These are phyloP conservation scores for Forbesichthys agassizii DNA, from an alignment of 2,113 vertebrate genomes.

Conservation along the genomic window DNA sequence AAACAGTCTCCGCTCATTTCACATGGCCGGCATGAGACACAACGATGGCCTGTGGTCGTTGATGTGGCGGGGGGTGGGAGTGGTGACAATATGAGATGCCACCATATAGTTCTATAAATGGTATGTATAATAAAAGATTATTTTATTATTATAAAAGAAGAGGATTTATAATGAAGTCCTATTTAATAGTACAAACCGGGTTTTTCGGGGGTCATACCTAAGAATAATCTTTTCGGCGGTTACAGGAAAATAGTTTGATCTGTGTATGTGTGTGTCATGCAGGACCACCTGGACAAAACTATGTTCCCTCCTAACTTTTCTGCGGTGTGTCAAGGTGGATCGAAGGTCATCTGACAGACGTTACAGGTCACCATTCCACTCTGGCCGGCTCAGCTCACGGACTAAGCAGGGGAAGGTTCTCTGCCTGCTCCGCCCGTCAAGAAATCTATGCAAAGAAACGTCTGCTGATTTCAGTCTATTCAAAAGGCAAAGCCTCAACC, in stretches of 20 bases:
- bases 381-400: slow-evolving; percentile 14
- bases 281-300: slow-evolving; percentile 87
- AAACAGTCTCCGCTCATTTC: too few relatives aligned
- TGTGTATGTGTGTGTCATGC: slow-evolving; percentile 14
- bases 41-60: background rate
- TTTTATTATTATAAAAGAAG: too few relatives aligned
- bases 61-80: too few relatives aligned
- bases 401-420: slow-evolving; percentile 35
- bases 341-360: slow-evolving; percentile 82
- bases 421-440: slow-evolving; percentile 55
- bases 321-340: slow-evolving; percentile 89
- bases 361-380: slow-evolving; percentile 24
- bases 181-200: too few relatives aligned
- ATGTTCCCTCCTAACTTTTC: slow-evolving; percentile 90
- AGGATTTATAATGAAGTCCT: too few relatives aligned
- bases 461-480: slow-evolving; percentile 32
- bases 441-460: slow-evolving; percentile 78
- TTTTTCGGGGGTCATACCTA: too few relatives aligned
- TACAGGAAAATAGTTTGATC: background rate
- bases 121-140: too few relatives aligned
- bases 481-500: slow-evolving; percentile 28
- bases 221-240: too few relatives aligned
- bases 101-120: too few relatives aligned
- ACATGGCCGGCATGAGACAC: background rate
- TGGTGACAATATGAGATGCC: too few relatives aligned